Conservation (phyloP, 2,888 invertebrate species). For the Malthinus flaveolus region DNA sequence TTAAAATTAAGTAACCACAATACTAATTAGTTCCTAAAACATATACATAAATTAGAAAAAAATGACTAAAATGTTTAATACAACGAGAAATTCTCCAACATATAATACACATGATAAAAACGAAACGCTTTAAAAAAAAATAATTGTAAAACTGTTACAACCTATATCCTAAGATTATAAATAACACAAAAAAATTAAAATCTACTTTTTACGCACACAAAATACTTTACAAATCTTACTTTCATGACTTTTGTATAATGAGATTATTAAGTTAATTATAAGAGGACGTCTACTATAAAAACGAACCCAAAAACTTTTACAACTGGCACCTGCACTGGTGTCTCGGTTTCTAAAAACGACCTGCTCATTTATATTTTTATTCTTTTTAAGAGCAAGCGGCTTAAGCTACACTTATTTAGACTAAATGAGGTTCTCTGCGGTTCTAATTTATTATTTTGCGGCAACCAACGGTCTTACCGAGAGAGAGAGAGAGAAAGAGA, state of each 20-base stretch:
- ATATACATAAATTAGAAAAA: constrained; percentile 13
- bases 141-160: constrained; percentile 9
- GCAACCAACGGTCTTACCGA: constrained; percentile 13
- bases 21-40: constrained; percentile 10
- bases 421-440: constrained; percentile 37
- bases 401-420: constrained; percentile 28
- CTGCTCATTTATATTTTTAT: constrained; percentile 9
- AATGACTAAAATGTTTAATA: constrained; percentile 23
- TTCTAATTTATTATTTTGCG: constrained; percentile 23
- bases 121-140: constrained; percentile 10
- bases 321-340: constrained; percentile 36
- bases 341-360: constrained; percentile 31
- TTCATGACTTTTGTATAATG: constrained; percentile 3
- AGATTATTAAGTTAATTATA: constrained; percentile 6
- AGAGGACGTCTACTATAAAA: constrained; percentile 13
- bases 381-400: constrained; percentile 1
- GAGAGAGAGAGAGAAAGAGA: constrained; percentile 4
- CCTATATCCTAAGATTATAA: constrained; percentile 19
- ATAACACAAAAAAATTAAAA: constrained; percentile 14
- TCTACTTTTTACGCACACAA: constrained; percentile 20
- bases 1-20: constrained; percentile 16
- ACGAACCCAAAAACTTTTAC: constrained; percentile 13
- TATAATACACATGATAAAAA: constrained; percentile 20
- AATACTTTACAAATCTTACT: constrained; percentile 21
- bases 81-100: constrained; percentile 17